Base-by-base conservation (phyloP, 2,113 vertebrate species). In the Scytalopus superciliaris region DNA sequence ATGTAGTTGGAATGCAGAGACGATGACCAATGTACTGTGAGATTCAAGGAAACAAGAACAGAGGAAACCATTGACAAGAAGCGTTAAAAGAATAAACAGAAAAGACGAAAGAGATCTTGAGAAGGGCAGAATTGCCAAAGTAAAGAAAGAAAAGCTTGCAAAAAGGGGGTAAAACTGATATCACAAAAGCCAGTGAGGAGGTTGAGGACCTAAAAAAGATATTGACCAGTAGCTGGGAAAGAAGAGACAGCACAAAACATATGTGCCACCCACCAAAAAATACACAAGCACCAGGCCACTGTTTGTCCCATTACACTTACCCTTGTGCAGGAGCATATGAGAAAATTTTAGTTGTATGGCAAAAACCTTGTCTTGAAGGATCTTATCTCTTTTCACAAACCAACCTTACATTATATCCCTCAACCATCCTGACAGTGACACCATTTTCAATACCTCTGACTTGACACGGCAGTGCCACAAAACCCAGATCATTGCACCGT, bases 161-260 rank as follows among this genome's bases (percentile, higher is more conserved):
- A 24, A 28, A 66, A 53, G 3, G 3, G 6, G 21, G 14, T 47
- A 40, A 84, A 69, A 44, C 11, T 68, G 31, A 44, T 66, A 22
- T 19, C 37, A n/a, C 59, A 35, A 84, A 66, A 66, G 63, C 25
- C 45, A 52, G 3, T 23, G 45, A 66, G n/a, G 40, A 80, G 27
- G 7, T 9, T 83, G 28, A 64, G 8, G 12, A 72, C 5, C 18
- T 28, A 50, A 59, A 40, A 27, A 22, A 35, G 72, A 23, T 40
- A 28, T 0, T 19, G 31, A 14, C 14, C 18, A 17, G 23, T 57
- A 49, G 16, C 0, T 78, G 31, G 39, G n/a, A 82, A 75, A n/a
- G 31, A 78, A 84, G 40, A 3, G 5, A 56, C 33, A 13, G 39
- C 33, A 42, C 2, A 1, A 0, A 2, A 2, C 14, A 0, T 24